Evolutionary conservation across 2,113 vertebrate species (phyloP).

Genomic region (Nannobrachium achirus): DNA sequence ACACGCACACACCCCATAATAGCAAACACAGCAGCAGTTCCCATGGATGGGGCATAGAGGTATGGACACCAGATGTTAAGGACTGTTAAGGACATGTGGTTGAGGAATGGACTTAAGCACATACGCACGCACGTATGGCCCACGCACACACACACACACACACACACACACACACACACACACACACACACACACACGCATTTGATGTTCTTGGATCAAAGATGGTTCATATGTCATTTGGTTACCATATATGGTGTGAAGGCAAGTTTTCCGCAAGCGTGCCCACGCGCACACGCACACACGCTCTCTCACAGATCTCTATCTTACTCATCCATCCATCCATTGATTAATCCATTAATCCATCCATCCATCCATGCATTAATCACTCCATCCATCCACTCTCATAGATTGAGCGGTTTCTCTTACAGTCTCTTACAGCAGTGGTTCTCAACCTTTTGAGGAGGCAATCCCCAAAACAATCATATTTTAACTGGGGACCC

Average conservation of each 20-base stretch:
- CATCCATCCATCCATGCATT: too few species aligned
- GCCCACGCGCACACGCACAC: too few species aligned
- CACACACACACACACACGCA: background rate
- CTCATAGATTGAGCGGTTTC: too few species aligned
- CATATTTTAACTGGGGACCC: too few species aligned
- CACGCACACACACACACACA: background rate
- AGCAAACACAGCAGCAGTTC: slow-evolving; percentile 50
- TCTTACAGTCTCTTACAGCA: too few species aligned
- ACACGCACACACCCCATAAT: slow-evolving; percentile 22
- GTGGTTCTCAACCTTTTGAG: too few species aligned
- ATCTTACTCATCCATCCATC: too few species aligned
- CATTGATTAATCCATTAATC: too few species aligned
- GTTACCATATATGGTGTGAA: background rate
- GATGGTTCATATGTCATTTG: background rate
- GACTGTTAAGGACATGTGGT: slow-evolving; percentile 51
- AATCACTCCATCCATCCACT: too few species aligned
- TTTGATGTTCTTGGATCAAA: slow-evolving; percentile 20
- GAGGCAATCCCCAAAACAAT: too few species aligned
- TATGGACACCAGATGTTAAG: slow-evolving; percentile 64
- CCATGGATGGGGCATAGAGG: slow-evolving; percentile 44
- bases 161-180: slow-evolving; percentile 7
- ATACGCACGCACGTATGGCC: slow-evolving; percentile 7
- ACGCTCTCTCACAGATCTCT: too few species aligned
- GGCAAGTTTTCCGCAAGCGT: too few species aligned
- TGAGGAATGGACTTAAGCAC: slow-evolving; percentile 32